A percentile compares a stretch with the other conserved stretches of the same genome.
phyloP scores from a whole-genome alignment of 2,113 vertebrate genomes.

The Anguilla rostrata region DNA sequence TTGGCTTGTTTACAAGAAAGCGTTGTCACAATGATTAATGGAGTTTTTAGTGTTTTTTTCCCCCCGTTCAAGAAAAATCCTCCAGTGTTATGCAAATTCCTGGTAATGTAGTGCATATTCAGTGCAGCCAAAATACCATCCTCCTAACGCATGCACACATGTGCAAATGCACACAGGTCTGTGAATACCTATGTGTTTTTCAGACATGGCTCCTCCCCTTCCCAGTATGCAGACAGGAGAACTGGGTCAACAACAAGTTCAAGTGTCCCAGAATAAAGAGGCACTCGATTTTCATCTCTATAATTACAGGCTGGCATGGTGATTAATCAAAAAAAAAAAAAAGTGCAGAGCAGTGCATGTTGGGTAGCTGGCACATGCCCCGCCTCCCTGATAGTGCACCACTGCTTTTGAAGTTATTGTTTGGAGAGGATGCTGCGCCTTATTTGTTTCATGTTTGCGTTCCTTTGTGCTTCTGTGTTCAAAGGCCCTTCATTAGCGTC shows the following conservation, averaged over 20 bases:
- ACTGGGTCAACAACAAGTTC: constrained; percentile 48
- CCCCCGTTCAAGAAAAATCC: neutral
- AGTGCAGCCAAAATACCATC: neutral
- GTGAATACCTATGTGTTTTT: neutral
- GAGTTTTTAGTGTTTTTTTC: neutral
- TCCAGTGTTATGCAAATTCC: neutral
- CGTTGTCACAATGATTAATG: neutral
- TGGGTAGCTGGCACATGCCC: constrained; percentile 30
- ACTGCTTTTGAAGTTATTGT: constrained; percentile 28
- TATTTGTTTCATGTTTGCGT: constrained; percentile 12
- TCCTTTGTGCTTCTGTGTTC: constrained; percentile 9
- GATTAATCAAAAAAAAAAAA: constrained; percentile 56
- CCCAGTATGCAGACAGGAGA: constrained; percentile 42
- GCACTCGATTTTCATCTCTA: constrained; percentile 46
- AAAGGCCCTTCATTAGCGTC: constrained; percentile 24
- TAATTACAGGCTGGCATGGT: constrained; percentile 62
- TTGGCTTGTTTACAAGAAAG: constrained; percentile 17
- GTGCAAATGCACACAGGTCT: neutral
- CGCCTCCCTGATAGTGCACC: constrained; percentile 23
- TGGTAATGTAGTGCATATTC: neutral
- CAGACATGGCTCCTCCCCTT: constrained; percentile 27
- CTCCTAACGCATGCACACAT: neutral
- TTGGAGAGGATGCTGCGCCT: neutral
- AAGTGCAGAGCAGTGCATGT: constrained; percentile 38
- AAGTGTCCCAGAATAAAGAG: constrained; percentile 57